Evolutionary conservation across 2,888 invertebrate species (phyloP).

Genomic region (Sesamia inferens): DNA sequence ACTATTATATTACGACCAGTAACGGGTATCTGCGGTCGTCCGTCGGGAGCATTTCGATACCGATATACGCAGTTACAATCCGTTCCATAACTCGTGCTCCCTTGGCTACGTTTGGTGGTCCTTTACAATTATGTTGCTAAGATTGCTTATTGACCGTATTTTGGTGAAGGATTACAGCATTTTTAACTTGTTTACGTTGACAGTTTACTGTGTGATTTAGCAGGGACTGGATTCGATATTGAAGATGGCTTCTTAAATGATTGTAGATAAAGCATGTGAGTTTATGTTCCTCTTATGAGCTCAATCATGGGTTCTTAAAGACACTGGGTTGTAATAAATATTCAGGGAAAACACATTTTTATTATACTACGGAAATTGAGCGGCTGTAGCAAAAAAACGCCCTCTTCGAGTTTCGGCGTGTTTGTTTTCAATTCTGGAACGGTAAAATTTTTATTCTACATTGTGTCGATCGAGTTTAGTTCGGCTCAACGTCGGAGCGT

Average conservation of each 20-base stretch:
- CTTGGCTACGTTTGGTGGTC: constrained; percentile 69
- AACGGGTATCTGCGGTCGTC: constrained; percentile 70
- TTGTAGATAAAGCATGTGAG: background rate
- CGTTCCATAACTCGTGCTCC: constrained; percentile 73
- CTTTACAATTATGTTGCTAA: constrained; percentile 71
- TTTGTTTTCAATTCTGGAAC: constrained; percentile 70
- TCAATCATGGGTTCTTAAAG: constrained; percentile 17
- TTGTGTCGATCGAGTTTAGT: constrained; percentile 72
- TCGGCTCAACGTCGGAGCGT: constrained; percentile 70
- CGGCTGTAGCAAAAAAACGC: constrained; percentile 40
- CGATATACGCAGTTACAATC: constrained; percentile 71
- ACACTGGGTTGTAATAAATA: constrained; percentile 28
- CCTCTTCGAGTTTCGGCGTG: constrained; percentile 57
- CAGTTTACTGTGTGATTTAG: background rate
- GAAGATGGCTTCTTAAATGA: background rate
- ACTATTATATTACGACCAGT: constrained; percentile 60
- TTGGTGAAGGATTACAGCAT: background rate
- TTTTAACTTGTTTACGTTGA: background rate
- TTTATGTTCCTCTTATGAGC: background rate
- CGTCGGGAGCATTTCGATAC: constrained; percentile 72
- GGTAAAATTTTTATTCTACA: constrained; percentile 72
- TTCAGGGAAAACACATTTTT: constrained; percentile 37
- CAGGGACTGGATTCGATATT: background rate
- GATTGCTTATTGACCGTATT: constrained; percentile 57
- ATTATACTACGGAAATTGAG: constrained; percentile 60